Base-by-base conservation (phyloP, 2,888 invertebrate genomes). In the Spisula subtruncata region DNA sequence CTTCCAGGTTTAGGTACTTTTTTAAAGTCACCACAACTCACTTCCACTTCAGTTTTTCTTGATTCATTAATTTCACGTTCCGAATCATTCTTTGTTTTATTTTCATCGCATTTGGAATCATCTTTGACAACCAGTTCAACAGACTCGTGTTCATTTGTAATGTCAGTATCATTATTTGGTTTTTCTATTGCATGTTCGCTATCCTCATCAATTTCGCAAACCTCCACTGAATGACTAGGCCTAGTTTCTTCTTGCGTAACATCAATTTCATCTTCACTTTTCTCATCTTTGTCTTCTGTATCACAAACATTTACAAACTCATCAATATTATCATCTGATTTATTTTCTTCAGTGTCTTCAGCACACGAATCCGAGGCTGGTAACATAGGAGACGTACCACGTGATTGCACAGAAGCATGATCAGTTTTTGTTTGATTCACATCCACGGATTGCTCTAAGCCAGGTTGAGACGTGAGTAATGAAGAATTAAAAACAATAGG, bases 361-460 rank as follows among this genome's bases (percentile, higher is more conserved):
- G 86, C 81, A 16, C 89, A 91, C 0, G 90, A 90, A 86, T 93
- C 94, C 20, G 88, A 93, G 20, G 94, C 94, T 51, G 95, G 94
- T 87, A 94, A 89, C 94, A 96, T 96, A 12, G 96, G 96, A 20
- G 96, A 96, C 0, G 95, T 95, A n/a, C 96, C 96, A 29, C 95
- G 92, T 81, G 96, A 96, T 91, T 95, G 94, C 48, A 95, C 94
- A 20, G 92, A 91, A 51, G 95, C 92, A 20, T 89, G 88, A 79
- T 95, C 95, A 0, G 93, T 89, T 91, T 94, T 95, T 35, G 92
- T 83, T 25, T 83, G 86, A 51, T 88, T 89, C 2, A 91, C 90
- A 16, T 91, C 92, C 8, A 89, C 86, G 54, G 83, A 83, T 10
- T 90, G 46, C 71, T 93, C 91, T 5, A 92, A 89, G 60, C 92